Conservation (phyloP, 2,888 invertebrate species). For the Troides helena region DNA sequence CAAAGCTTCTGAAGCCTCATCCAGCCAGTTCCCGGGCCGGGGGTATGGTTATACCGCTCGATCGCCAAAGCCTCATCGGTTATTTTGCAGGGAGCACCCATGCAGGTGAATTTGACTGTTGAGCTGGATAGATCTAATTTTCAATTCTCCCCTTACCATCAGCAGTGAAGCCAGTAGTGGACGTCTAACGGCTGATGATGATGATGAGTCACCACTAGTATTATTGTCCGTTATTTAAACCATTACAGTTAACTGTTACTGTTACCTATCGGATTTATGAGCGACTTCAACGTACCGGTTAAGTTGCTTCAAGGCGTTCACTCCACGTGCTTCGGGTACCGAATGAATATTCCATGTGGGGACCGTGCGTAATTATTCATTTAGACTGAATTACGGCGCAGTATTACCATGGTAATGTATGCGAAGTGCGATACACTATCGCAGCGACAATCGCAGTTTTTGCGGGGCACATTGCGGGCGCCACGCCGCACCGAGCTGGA, state of each 20-base stretch:
- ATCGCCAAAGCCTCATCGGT: too few species aligned
- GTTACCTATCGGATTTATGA: not conserved
- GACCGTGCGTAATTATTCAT: conserved; percentile 41
- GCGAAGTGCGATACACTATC: conserved; percentile 29
- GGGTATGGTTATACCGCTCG: too few species aligned
- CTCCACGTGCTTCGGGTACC: conserved; percentile 4
- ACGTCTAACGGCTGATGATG: too few species aligned
- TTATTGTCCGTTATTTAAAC: too few species aligned
- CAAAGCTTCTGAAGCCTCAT: too few species aligned
- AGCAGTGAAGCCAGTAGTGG: too few species aligned
- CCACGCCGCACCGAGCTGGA: conserved; percentile 4
- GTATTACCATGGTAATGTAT: conserved; percentile 33
- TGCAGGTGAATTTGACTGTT: too few species aligned
- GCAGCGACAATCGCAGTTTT: conserved; percentile 27
- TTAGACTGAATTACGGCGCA: conserved; percentile 39
- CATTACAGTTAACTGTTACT: not conserved
- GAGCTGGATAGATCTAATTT: too few species aligned
- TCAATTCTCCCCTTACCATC: too few species aligned
- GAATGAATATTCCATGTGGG: conserved; percentile 39
- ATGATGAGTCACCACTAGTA: too few species aligned
- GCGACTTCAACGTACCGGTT: not conserved
- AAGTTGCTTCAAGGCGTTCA: not conserved
- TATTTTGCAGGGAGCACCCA: too few species aligned
- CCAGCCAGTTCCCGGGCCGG: too few species aligned
- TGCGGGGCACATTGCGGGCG: conserved; percentile 23